Evolutionary conservation across 2,113 vertebrate species (phyloP).

Genomic region (Barnardius zonarius): DNA sequence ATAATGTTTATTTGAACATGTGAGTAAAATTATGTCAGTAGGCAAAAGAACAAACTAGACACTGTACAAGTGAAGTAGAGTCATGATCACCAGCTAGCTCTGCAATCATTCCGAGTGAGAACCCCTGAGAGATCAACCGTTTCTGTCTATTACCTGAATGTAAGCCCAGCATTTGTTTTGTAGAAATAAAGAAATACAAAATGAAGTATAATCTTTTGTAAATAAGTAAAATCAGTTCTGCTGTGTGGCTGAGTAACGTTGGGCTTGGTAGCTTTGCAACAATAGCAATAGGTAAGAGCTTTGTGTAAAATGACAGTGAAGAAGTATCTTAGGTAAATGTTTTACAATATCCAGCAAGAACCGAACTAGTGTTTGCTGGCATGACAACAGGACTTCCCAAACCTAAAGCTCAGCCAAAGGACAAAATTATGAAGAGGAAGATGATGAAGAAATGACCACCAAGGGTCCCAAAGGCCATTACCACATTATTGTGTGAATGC

Average conservation of each 20-base stretch:
- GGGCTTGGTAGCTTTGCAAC: not conserved
- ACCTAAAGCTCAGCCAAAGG: not conserved
- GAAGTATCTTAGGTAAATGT: not conserved
- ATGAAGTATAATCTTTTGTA: not conserved
- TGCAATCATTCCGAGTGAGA: not conserved
- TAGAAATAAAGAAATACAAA: not conserved
- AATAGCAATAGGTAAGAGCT: not conserved
- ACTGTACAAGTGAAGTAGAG: not conserved
- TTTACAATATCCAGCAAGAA: not conserved
- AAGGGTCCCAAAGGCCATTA: not conserved
- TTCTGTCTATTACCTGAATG: not conserved
- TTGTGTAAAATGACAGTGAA: not conserved
- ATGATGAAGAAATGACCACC: not conserved
- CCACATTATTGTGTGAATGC: not conserved
- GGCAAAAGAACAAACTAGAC: not conserved
- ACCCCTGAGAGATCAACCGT: not conserved
- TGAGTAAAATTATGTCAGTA: not conserved
- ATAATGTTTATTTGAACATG: not conserved
- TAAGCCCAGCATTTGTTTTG: constrained; percentile 43
- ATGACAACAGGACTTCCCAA: not conserved
- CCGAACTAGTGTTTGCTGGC: not conserved
- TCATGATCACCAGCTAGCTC: not conserved
- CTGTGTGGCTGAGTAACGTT: not conserved
- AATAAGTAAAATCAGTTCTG: not conserved
- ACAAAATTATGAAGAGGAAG: not conserved